These are phyloP conservation scores for Corythaixoides concolor DNA, from an alignment of 2,113 vertebrate species.

Conservation along the genomic window DNA sequence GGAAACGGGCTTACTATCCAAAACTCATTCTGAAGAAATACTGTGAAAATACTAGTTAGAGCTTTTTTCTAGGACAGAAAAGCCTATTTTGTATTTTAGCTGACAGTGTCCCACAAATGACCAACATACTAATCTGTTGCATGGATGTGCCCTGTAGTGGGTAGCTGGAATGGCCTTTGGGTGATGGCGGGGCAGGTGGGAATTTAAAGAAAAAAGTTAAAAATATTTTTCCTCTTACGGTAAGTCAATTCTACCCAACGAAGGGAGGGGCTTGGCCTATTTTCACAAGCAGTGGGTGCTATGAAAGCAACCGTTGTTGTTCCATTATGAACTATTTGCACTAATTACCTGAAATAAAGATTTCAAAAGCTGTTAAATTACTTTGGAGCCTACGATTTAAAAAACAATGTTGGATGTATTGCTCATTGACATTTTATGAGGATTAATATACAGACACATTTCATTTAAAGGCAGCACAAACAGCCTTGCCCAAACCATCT, in stretches of 20 bases:
- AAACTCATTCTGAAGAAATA: not conserved
- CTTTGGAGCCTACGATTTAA: not conserved
- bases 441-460: slow-evolving; percentile 16
- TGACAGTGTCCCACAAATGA: not conserved
- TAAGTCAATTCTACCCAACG: not conserved
- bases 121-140: not conserved
- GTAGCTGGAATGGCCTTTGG: not conserved
- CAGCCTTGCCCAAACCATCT: slow-evolving; percentile 36
- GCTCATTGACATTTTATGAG: slow-evolving; percentile 16
- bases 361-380: slow-evolving; percentile 22
- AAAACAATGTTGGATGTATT: not conserved
- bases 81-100: not conserved
- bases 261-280: not conserved
- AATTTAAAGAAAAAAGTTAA: not conserved
- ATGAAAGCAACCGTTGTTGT: slow-evolving; percentile 66
- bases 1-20: not conserved
- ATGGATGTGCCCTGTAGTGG: not conserved
- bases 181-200: not conserved
- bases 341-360: slow-evolving; percentile 44
- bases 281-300: not conserved
- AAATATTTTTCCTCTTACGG: not conserved
- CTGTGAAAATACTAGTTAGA: not conserved
- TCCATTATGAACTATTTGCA: slow-evolving; percentile 39
- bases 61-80: not conserved
- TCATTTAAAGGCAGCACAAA: slow-evolving; percentile 27